Evolutionary conservation across 2,888 invertebrate genomes (phyloP), one percentile per base, ranked within the genome.

Genomic region (Apodemia duryi): DNA sequence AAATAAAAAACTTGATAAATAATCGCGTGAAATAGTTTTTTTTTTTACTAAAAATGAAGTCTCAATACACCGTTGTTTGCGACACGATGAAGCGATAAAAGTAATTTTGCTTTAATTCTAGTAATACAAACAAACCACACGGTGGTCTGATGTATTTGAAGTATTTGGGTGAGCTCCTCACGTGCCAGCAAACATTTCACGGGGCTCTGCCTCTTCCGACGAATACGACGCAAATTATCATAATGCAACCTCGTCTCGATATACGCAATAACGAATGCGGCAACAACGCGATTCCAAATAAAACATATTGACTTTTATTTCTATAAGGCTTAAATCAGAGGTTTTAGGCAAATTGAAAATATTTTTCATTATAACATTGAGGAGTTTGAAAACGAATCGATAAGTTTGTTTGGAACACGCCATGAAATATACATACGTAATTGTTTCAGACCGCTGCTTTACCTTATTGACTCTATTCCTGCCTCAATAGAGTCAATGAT

Each of bases 221-320:
- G 29, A 28, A 54, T 54, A 54, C 28, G 52, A 29, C 29, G 52
- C 52, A 54, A 54, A 49, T 49, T 49, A 49, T 49, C 49, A 49
- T 49, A 49, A 49, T 49, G 49, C 49, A 49, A 11, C 49, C 49
- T n/a, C 49, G 49, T 49, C 49, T 49, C 49, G 49, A 49, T 49
- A 11, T 43, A 49, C 49, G 49, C 49, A 49, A 49, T 49, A 49
- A 49, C n/a, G 49, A 49, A 49, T 49, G 49, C 49, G 49, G n/a
- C 49, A 49, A 49, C 49, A 49, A 49, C 49, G n/a, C 49, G n/a
- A 21, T 49, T 49, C 49, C 49, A 49, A 49, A 62, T 66, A 74
- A 74, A 69, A 72, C 72, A 69, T 73, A 76, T 76, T 74, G 74
- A 72, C 57, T 57, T 60, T 43, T 28, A 57, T 51, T 51, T 51